Evolutionary conservation across 2,113 vertebrate species (phyloP).

Genomic region (Pelvicachromis taeniatus): DNA sequence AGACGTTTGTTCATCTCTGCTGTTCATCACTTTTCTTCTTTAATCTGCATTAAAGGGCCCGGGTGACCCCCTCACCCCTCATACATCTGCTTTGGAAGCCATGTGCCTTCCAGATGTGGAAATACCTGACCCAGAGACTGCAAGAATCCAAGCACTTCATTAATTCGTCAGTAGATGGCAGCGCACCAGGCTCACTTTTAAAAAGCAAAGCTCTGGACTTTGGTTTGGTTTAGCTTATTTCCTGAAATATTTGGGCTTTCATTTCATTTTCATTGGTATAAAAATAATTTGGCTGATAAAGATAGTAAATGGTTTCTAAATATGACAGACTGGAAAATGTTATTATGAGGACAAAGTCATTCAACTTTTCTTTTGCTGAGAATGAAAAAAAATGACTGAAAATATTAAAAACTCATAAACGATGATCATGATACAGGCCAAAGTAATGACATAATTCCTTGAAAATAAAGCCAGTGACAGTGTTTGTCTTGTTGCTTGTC

Average conservation of each 20-base stretch:
- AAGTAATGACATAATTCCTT: background rate
- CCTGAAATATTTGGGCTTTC: background rate
- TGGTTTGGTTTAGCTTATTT: background rate
- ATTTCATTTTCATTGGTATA: background rate
- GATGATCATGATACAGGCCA: background rate
- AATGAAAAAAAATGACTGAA: background rate
- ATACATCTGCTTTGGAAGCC: constrained; percentile 58
- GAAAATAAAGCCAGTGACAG: constrained; percentile 7
- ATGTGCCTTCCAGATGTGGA: constrained; percentile 76
- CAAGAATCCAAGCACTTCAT: background rate
- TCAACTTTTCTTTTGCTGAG: background rate
- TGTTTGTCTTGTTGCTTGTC: constrained; percentile 6
- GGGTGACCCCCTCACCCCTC: constrained; percentile 53
- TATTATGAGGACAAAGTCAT: background rate
- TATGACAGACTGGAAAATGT: background rate
- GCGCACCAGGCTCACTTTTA: constrained; percentile 12
- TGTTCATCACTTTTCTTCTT: constrained; percentile 62
- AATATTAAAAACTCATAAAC: background rate
- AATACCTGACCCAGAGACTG: background rate
- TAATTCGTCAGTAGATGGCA: constrained; percentile 60
- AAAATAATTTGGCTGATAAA: background rate
- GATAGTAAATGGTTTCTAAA: background rate
- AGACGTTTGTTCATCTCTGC: constrained; percentile 61
- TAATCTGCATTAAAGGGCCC: constrained; percentile 63
- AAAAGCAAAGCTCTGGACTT: background rate